Evolutionary conservation across 2,888 invertebrate species (phyloP).

Genomic region (Hirtodrosophila alboralis): DNA sequence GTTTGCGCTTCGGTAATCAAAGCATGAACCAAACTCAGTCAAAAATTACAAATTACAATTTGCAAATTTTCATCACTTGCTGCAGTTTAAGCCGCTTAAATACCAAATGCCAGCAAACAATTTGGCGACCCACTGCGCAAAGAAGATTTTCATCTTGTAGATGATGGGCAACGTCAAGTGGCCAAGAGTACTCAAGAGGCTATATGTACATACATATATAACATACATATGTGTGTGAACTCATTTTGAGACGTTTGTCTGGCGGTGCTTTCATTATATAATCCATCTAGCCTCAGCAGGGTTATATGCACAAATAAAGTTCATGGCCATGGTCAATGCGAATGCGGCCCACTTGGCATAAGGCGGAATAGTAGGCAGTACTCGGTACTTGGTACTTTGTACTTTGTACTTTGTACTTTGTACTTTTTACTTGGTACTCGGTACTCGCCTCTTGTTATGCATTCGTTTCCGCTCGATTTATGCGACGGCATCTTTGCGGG

Average conservation of each 20-base stretch:
- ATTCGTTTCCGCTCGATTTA: constrained; percentile 64
- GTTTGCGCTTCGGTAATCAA: constrained; percentile 60
- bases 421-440: constrained; percentile 15
- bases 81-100: constrained; percentile 53
- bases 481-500: constrained; percentile 39
- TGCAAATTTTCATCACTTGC: constrained; percentile 41
- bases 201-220: too few species aligned
- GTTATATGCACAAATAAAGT: constrained; percentile 53
- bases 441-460: constrained; percentile 29
- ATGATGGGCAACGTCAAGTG: constrained; percentile 53
- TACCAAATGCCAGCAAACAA: constrained; percentile 1
- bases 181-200: constrained; percentile 16
- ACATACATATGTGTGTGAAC: constrained; percentile 40
- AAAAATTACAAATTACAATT: constrained; percentile 35
- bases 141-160: constrained; percentile 45
- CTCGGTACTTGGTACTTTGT: constrained; percentile 8
- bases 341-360: constrained; percentile 55
- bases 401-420: too few species aligned
- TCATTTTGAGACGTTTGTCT: constrained; percentile 72
- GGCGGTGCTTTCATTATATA: constrained; percentile 60
- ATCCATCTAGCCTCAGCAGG: constrained; percentile 32
- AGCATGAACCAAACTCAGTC: constrained; percentile 28
- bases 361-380: neutral
- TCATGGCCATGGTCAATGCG: constrained; percentile 72
- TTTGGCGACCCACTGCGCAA: constrained; percentile 30